These are phyloP conservation scores for Balaeniceps rex DNA, from an alignment of 2,113 vertebrate species.

Conservation along the genomic window DNA sequence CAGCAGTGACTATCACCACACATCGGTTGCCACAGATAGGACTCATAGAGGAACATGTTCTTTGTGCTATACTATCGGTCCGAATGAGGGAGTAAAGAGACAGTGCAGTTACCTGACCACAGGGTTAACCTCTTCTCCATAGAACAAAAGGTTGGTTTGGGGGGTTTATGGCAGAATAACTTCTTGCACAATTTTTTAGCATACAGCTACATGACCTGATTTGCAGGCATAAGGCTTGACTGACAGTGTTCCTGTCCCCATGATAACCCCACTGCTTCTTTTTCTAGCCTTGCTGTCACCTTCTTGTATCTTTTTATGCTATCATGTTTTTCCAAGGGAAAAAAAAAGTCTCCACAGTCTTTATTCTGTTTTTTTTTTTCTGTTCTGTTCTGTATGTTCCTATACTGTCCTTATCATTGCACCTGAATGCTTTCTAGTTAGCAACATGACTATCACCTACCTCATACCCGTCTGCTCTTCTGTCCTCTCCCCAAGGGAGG, in stretches of 20 bases:
- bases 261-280: background rate
- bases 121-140: background rate
- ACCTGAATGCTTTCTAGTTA: background rate
- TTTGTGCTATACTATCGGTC: background rate
- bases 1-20: background rate
- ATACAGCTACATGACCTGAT: background rate
- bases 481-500: background rate
- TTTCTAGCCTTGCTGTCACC: background rate
- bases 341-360: background rate
- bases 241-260: background rate
- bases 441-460: background rate
- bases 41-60: background rate
- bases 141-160: background rate
- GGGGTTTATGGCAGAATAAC: background rate
- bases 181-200: background rate
- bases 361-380: background rate
- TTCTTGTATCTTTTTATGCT: background rate
- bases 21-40: background rate
- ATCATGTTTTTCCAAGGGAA: background rate
- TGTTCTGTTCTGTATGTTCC: background rate
- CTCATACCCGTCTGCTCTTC: background rate
- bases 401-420: background rate
- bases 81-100: background rate
- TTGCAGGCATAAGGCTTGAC: background rate
- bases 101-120: background rate